These are phyloP conservation scores for Helicoverpa assulta DNA, from an alignment of 2,888 invertebrate genomes.

Conservation along the genomic window DNA sequence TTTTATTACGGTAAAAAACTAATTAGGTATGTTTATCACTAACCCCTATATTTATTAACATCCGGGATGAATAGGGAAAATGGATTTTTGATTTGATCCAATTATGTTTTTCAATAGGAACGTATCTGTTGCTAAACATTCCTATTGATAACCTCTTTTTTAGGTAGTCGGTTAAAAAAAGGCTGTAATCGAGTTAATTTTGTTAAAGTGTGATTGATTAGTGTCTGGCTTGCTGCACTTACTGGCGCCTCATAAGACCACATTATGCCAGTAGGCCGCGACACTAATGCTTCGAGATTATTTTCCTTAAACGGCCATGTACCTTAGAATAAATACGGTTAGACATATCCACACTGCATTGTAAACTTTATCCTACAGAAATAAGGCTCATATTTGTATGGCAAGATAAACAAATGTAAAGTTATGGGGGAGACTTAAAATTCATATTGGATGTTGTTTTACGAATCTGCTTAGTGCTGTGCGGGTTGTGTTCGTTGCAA, in stretches of 20 bases:
- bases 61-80: too few species aligned
- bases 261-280: constrained; percentile 34
- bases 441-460: constrained; percentile 33
- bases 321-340: constrained; percentile 38
- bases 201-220: not conserved
- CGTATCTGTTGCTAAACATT: too few species aligned
- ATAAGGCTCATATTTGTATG: constrained; percentile 8
- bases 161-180: too few species aligned
- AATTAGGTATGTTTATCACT: not conserved
- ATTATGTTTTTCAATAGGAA: too few species aligned
- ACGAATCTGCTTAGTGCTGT: constrained; percentile 35
- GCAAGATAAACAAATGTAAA: not conserved
- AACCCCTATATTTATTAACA: constrained; percentile 20
- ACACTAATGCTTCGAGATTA: constrained; percentile 32
- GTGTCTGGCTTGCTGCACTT: not conserved
- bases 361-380: not conserved
- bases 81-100: too few species aligned
- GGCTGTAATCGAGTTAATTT: not conserved
- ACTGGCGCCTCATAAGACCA: constrained; percentile 3
- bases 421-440: constrained; percentile 30
- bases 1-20: not conserved
- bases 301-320: constrained; percentile 36
- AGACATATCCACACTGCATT: not conserved
- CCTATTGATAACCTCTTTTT: too few species aligned
- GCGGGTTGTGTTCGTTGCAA: constrained; percentile 27